Percentiles rank a stretch among this genome's conserved stretches.
Conservation (phyloP, 2,888 invertebrate genomes). For the Mesorhabditis sp. region DNA sequence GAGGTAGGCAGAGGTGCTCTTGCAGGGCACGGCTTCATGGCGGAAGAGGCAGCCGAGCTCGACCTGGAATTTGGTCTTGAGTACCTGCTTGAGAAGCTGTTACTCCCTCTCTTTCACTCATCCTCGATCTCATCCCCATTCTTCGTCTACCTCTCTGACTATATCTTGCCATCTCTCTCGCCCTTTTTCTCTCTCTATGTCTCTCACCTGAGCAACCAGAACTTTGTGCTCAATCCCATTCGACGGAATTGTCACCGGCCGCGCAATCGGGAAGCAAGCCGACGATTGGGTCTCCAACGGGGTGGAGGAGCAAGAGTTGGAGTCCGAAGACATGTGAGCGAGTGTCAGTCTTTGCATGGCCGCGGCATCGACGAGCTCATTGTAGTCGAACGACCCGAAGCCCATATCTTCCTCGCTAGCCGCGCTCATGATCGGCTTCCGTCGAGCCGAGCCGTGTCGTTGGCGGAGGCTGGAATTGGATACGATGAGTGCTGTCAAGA, state of each 20-base stretch:
- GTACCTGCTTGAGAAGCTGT: too few relatives aligned
- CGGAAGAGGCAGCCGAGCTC: slow-evolving; percentile 59
- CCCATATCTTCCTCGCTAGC: slow-evolving; percentile 55
- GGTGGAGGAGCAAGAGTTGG: background rate
- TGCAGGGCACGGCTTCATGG: slow-evolving; percentile 60
- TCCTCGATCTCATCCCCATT: background rate
- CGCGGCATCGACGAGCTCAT: slow-evolving; percentile 42
- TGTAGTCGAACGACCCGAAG: slow-evolving; percentile 55
- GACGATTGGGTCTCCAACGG: slow-evolving; percentile 57
- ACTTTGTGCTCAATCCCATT: slow-evolving; percentile 59
- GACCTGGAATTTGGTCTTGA: slow-evolving; percentile 43
- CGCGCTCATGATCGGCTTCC: slow-evolving; percentile 32
- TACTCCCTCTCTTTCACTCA: too few relatives aligned
- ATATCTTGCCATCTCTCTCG: too few relatives aligned
- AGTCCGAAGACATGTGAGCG: background rate
- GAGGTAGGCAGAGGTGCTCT: slow-evolving; percentile 58
- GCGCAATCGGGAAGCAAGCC: slow-evolving; percentile 59
- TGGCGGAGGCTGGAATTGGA: slow-evolving; percentile 26
- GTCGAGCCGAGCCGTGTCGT: slow-evolving; percentile 33
- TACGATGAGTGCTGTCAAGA: too few relatives aligned
- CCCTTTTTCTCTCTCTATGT: background rate
- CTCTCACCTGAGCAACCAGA: slow-evolving; percentile 29
- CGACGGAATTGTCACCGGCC: slow-evolving; percentile 57
- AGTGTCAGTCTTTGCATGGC: slow-evolving; percentile 20
- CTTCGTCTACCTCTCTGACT: background rate